Evolutionary conservation across 1,140 invertebrate species (phyloP).

Genomic region (Aradophagus sp.): DNA sequence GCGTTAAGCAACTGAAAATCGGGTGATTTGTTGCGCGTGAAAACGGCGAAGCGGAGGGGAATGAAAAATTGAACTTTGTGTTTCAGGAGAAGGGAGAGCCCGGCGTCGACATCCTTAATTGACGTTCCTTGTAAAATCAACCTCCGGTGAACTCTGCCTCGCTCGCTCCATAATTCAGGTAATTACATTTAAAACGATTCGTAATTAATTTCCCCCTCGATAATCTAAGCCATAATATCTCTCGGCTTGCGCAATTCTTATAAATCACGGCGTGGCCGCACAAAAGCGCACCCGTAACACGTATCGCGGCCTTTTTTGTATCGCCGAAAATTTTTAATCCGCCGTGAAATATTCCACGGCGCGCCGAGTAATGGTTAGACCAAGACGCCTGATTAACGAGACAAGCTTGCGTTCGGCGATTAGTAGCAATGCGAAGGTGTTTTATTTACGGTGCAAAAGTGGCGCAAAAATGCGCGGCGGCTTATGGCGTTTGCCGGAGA

Average conservation of each 20-base stretch:
- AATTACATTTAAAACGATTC: constrained; percentile 45
- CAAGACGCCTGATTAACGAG: constrained; percentile 3
- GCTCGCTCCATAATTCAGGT: constrained; percentile 41
- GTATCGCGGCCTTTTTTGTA: constrained; percentile 2
- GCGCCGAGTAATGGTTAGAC: neutral
- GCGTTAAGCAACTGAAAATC: neutral
- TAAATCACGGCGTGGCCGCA: constrained; percentile 23
- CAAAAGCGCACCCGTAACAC: constrained; percentile 15
- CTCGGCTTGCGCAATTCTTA: constrained; percentile 30
- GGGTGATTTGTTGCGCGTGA: no score
- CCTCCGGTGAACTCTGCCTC: constrained; percentile 36
- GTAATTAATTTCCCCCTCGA: constrained; percentile 45
- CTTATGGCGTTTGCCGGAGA: no score
- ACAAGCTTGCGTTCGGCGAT: constrained; percentile 6
- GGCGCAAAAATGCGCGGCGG: no score
- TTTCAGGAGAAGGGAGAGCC: no score
- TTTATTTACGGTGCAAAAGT: no score
- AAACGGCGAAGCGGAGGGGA: no score
- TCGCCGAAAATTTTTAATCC: constrained; percentile 15
- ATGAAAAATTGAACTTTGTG: no score
- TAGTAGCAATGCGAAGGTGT: no score
- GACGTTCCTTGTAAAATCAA: constrained; percentile 48
- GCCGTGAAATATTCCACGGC: constrained; percentile 4
- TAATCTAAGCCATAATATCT: constrained; percentile 42
- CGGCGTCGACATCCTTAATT: constrained; percentile 39